phyloP scores from a whole-genome alignment of 2,797 vertebrate species.

The Arctocebus calabarensis region DNA sequence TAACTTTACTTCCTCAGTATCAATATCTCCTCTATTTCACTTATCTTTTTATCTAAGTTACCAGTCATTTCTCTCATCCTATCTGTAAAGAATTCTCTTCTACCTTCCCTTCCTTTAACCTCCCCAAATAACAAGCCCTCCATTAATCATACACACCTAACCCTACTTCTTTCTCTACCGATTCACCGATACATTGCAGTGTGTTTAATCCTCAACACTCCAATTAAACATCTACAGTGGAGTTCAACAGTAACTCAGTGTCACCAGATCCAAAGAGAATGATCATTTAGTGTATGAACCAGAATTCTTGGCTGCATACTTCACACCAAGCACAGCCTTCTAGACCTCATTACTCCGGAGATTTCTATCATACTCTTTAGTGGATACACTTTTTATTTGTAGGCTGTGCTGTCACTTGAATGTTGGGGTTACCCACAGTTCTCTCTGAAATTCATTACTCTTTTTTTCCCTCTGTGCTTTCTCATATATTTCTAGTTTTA shows the following conservation, averaged over 20 bases:
- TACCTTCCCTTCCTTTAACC: background rate
- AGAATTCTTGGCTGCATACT: background rate
- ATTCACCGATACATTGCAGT: background rate
- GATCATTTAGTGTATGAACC: background rate
- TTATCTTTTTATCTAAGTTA: conserved; percentile 5
- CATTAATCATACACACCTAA: background rate
- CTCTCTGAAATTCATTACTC: background rate
- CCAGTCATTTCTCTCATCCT: background rate
- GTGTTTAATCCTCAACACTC: background rate
- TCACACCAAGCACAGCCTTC: background rate
- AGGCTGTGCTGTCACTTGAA: background rate
- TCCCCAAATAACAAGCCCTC: background rate
- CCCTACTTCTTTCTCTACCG: background rate
- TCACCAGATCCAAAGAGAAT: background rate
- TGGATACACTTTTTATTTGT: background rate
- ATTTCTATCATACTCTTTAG: background rate
- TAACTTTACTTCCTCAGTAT: background rate
- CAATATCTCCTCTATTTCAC: background rate
- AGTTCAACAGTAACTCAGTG: background rate
- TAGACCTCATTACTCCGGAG: background rate
- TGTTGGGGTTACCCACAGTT: background rate
- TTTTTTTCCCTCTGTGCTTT: background rate
- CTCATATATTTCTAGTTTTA: background rate
- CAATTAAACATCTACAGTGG: background rate
- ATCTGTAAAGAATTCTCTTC: background rate